phyloP scores from a whole-genome alignment of 1,140 invertebrate species.

The Elymnias hypermnestra region DNA sequence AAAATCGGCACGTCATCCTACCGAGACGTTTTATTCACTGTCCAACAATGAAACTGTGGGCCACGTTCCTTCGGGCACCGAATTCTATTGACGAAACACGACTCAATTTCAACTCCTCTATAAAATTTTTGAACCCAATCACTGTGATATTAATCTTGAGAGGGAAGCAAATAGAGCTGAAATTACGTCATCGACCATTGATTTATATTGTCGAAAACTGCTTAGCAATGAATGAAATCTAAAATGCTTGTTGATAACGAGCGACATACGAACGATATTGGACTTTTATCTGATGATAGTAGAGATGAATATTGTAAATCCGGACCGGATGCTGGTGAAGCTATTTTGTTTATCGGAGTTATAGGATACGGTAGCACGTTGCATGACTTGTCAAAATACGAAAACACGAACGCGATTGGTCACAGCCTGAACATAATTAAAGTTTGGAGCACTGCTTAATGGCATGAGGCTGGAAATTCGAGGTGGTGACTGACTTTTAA shows the following conservation, averaged over 20 bases:
- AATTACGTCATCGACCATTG: constrained; percentile 42
- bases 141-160: constrained; percentile 42
- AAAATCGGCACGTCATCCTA: constrained; percentile 66
- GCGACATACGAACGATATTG: constrained; percentile 32
- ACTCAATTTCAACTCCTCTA: constrained; percentile 57
- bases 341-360: constrained; percentile 36
- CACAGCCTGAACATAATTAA: constrained; percentile 74
- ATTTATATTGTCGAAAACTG: constrained; percentile 41
- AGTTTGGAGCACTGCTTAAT: constrained; percentile 73
- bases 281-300: constrained; percentile 35
- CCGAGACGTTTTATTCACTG: constrained; percentile 63
- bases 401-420: constrained; percentile 73
- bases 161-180: constrained; percentile 48
- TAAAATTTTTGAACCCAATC: constrained; percentile 36
- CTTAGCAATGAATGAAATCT: constrained; percentile 48
- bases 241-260: constrained; percentile 28
- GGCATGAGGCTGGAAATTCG: constrained; percentile 70
- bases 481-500: constrained; percentile 73
- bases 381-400: constrained; percentile 69
- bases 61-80: constrained; percentile 65
- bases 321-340: constrained; percentile 19
- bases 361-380: constrained; percentile 70
- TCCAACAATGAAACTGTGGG: constrained; percentile 62
- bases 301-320: constrained; percentile 34
- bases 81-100: constrained; percentile 47